phyloP scores from a whole-genome alignment of 1,140 invertebrate genomes.

The Daktulosphaira vitifoliae region DNA sequence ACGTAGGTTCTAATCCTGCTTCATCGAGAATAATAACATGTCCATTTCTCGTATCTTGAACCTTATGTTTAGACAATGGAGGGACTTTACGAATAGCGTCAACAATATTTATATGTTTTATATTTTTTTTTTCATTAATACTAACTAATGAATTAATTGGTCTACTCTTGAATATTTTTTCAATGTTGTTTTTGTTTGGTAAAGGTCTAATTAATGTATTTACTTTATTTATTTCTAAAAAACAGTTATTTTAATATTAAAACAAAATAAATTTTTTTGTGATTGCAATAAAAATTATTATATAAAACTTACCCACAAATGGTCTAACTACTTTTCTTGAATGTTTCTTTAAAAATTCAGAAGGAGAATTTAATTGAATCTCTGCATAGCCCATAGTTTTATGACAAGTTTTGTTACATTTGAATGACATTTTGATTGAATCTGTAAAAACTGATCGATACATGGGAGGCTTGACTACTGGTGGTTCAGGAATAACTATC shows the following conservation, averaged over 20 bases:
- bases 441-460: conserved; percentile 36
- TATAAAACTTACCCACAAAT: conserved; percentile 30
- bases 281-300: too few relatives aligned
- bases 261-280: neutral
- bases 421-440: conserved; percentile 27
- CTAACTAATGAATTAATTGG: neutral
- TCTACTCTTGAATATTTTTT: too few relatives aligned
- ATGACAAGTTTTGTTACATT: conserved; percentile 34
- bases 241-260: too few relatives aligned
- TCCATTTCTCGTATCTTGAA: conserved; percentile 30
- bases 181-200: too few relatives aligned
- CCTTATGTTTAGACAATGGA: neutral
- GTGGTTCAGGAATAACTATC: conserved; percentile 28
- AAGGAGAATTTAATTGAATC: conserved; percentile 13
- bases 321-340: conserved; percentile 29
- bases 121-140: neutral
- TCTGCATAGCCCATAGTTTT: conserved; percentile 37
- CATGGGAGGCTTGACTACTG: conserved; percentile 35
- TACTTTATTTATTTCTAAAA: too few relatives aligned
- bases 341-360: conserved; percentile 35
- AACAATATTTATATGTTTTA: neutral
- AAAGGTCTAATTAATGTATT: too few relatives aligned
- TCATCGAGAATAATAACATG: conserved; percentile 14
- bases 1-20: conserved; percentile 35
- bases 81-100: neutral